Evolutionary conservation across 2,113 vertebrate genomes (phyloP), one percentile per base, ranked within the genome.

Genomic region (Triplophysa tibetana): DNA sequence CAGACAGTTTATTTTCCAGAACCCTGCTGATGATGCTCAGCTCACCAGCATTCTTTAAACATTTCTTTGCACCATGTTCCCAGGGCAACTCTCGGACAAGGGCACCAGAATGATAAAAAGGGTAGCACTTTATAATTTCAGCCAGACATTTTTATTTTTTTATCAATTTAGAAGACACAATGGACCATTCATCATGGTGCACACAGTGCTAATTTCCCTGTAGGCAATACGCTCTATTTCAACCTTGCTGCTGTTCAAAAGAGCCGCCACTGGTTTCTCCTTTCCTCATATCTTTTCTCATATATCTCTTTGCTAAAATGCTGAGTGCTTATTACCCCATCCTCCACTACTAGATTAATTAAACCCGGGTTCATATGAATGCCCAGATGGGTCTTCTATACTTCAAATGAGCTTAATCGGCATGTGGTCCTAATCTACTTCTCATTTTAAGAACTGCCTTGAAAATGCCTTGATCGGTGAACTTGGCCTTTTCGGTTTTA

Each of bases 271-370:
- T 21, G 72, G 19, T 65, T 43, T 54, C 26, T 54, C 56, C 43
- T 45, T 11, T 45, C 43, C 43, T 12, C 11, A 10, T 45, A 9
- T 45, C 10, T 45, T 12, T 12, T 45, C 43, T 45, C 43, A 1
- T 12, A 11, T 45, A 9, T 45, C 43, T 82, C 79, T 83, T 24
- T 24, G 80, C 89, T 89, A 91, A 92, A 93, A 90, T 86, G 89
- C 89, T 92, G 92, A 89, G 85, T 86, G 87, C 88, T 90, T 90
- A 90, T 85, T 93, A 91, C 90, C 91, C 88, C 87, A 7, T 90
- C 89, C 88, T 91, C 92, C 88, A 90, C 92, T 91, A 92, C 81
- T 83, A 89, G 91, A 93, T 93, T 92, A 93, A 93, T 93, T 92
- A 91, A 92, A 92, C 87, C 87, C 84, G 88, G 86, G 89, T 88